These are phyloP conservation scores for Lysandra coridon DNA, from an alignment of 2,888 invertebrate genomes.

Conservation along the genomic window DNA sequence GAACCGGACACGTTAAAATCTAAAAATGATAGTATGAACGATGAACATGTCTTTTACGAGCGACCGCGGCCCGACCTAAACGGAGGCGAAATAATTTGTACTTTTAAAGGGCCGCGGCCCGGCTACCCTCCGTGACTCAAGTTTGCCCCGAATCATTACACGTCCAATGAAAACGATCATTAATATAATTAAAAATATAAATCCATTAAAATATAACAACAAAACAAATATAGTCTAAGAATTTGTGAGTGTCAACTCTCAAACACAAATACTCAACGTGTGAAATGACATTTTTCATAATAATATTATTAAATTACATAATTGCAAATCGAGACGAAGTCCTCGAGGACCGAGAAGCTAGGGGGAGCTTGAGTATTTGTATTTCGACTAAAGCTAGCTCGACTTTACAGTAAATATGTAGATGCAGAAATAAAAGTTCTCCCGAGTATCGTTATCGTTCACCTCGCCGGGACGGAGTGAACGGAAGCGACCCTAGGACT, in stretches of 20 bases:
- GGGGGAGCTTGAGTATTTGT: conserved; percentile 73
- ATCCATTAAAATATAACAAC: conserved; percentile 78
- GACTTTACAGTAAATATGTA: conserved; percentile 39
- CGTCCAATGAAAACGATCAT: conserved; percentile 60
- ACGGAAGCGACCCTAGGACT: conserved; percentile 18
- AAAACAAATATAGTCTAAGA: conserved; percentile 67
- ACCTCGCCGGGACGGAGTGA: conserved; percentile 30
- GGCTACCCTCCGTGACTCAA: conserved; percentile 34
- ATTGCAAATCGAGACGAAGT: conserved; percentile 44
- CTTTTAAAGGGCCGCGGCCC: conserved; percentile 61
- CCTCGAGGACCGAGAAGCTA: conserved; percentile 52
- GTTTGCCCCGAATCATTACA: conserved; percentile 44
- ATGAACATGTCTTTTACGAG: conserved; percentile 59
- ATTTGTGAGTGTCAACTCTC: conserved; percentile 50
- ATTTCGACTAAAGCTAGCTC: conserved; percentile 60
- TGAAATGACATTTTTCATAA: conserved; percentile 37
- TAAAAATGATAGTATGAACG: conserved; percentile 53
- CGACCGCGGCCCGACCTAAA: conserved; percentile 65
- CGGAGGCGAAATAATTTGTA: conserved; percentile 73
- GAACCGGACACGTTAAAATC: conserved; percentile 44
- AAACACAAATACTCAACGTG: conserved; percentile 76
- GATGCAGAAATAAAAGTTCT: conserved; percentile 32
- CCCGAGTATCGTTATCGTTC: conserved; percentile 33
- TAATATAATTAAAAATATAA: conserved; percentile 69
- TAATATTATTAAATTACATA: conserved; percentile 8